Evolutionary conservation across 2,888 invertebrate genomes (phyloP), one percentile per base, ranked within the genome.

Genomic region (Limnephilus marmoratus): DNA sequence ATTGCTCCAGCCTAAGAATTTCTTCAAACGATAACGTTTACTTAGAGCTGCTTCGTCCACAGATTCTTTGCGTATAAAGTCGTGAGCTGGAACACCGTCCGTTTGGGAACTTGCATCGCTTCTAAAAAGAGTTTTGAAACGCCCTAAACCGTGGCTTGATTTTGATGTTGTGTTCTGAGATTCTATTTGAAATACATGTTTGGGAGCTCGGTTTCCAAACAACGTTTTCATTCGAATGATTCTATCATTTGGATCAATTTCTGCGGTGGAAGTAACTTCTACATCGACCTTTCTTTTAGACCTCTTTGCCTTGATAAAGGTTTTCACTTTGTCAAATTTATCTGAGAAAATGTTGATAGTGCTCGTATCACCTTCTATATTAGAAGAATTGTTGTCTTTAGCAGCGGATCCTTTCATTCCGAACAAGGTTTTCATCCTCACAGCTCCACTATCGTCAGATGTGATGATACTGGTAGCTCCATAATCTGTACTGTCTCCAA

Each of bases 151-250:
- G 24, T 53, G 89, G 80, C 41, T 91, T 11, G 88, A 31, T 31
- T 49, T 81, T 24, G 41, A 29, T 15, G 89, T 49, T 29, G 80
- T 41, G 31, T 82, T 31, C n/a, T 89, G 89, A 7, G 91, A 83
- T 80, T 91, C 90, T 29, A 91, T 85, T 31, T 83, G 45, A 34
- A 85, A n/a, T 15, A 49, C 82, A 85, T 90, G 53, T 7, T 53
- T 45, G 15, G 91, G 91, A 12, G 89, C 68, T 68, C 68, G 91
- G 68, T 91, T 90, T 29, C 90, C 92, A 53, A 93, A 93, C 24
- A 93, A 89, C 18, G 92, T 92, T 86, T 89, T 93, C 92, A 93
- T 93, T 7, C 93, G 85, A 13, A 93, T 68, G 12, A 93, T 93
- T 88, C 91, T 90, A 34, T 82, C 91, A 18, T 41, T 92, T 9